Evolutionary conservation across 1,140 invertebrate species (phyloP).

Genomic region (Procambarus clarkii): DNA sequence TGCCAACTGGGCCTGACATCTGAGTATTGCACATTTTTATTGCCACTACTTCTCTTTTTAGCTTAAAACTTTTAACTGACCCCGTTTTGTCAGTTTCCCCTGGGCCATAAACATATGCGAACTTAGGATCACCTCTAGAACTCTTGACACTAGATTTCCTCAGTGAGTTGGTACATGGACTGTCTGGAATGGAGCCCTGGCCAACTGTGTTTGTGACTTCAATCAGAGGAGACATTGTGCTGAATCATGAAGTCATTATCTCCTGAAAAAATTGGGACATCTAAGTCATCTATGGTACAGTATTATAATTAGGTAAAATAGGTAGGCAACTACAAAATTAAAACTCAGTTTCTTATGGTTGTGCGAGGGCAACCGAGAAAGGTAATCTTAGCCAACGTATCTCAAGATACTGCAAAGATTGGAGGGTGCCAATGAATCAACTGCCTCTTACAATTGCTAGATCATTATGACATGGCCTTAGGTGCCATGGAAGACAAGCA

Average conservation of each 20-base stretch:
- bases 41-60: conserved; percentile 36
- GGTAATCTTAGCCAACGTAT: no score
- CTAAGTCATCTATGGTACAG: neutral
- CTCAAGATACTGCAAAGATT: no score
- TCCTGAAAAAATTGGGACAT: conserved; percentile 18
- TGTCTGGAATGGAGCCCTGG: conserved; percentile 3
- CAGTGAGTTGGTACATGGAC: neutral
- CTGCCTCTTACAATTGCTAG: no score
- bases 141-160: conserved; percentile 9
- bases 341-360: no score
- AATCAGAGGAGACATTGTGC: conserved; percentile 56
- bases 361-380: no score
- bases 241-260: conserved; percentile 38
- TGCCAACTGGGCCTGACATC: conserved; percentile 6
- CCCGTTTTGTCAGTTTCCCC: neutral
- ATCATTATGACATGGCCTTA: no score
- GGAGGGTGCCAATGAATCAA: no score
- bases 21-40: conserved; percentile 64
- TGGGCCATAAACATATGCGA: neutral
- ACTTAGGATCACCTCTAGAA: conserved; percentile 14
- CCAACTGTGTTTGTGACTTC: conserved; percentile 52
- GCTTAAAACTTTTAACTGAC: neutral
- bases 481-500: no score
- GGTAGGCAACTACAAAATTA: no score
- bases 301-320: neutral